Base-by-base conservation (phyloP, 1,140 invertebrate genomes). In the Meteorus sp. region DNA sequence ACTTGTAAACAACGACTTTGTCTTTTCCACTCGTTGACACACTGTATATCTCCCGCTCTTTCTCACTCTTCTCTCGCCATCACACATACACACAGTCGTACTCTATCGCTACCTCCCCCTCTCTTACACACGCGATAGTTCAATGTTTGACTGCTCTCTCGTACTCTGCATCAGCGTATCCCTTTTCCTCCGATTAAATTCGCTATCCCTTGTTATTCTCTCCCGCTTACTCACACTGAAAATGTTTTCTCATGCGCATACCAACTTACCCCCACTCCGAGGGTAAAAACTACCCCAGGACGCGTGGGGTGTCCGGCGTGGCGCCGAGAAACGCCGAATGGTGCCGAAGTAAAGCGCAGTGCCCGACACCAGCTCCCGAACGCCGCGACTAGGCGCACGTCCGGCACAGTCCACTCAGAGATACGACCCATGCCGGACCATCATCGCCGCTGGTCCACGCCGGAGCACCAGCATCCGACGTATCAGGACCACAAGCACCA, bases 381-480 rank as follows among this genome's bases (percentile, higher is more conserved):
- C 75, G 73, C 70, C 72, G 68, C 73, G 70, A 75, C 73, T 66
- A 68, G 75, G 73, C 75, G 75, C 75, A 75, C 75, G 77, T 78
- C 74, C 76, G 71, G 75, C 77, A 78, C 77, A 80, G 78, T 80
- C 78, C 78, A 80, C 77, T 80, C 70, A 73, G 72, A 74, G 77
- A 78, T 78, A 78, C 78, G 78, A 76, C 75, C 75, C 75, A 76
- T 75, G 78, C 77, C 76, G 78, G 78, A 80, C 78, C 73, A 74
- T 71, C 71, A 73, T 74, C 66, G 72, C 67, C 58, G 70, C 71
- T 70, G 74, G 75, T 76, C 75, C 75, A 76, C 73, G 73, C 75
- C 70, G 69, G 55, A 56, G 53, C 55, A 57, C 56, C 47, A 59
- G 56, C 47, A 59, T 59, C 56, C 56, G 56, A 59, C 56, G 48